A percentile compares a stretch with the other conserved stretches of the same genome.
phyloP scores from a whole-genome alignment of 2,888 invertebrate genomes.

The Lottia scabra region DNA sequence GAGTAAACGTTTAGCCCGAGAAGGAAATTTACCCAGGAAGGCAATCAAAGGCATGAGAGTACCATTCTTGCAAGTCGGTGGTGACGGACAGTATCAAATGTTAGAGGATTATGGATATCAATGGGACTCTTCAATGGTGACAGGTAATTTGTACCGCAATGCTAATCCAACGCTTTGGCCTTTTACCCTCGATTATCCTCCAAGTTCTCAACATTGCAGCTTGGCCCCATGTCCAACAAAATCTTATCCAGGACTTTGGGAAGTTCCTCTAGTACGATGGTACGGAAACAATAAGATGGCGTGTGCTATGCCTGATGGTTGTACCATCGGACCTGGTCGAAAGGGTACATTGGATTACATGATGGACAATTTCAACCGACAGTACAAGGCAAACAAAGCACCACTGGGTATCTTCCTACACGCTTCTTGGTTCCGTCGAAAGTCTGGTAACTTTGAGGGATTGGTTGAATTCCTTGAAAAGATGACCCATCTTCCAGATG shows the following conservation, averaged over 20 bases:
- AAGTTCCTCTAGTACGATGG: conserved; percentile 73
- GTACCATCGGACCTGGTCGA: conserved; percentile 28
- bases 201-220: conserved; percentile 33
- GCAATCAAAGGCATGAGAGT: conserved; percentile 91
- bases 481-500: conserved; percentile 36
- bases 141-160: conserved; percentile 82
- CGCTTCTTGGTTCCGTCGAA: conserved; percentile 78
- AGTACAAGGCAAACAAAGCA: conserved; percentile 77
- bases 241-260: conserved; percentile 74
- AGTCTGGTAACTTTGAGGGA: conserved; percentile 33
- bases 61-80: conserved; percentile 86
- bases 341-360: conserved; percentile 70
- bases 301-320: conserved; percentile 54
- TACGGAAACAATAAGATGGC: conserved; percentile 43
- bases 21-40: conserved; percentile 81
- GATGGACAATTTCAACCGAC: conserved; percentile 80
- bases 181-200: conserved; percentile 83
- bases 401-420: conserved; percentile 86
- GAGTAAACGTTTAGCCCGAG: conserved; percentile 85
- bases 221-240: conserved; percentile 38
- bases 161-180: conserved; percentile 95
- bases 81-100: conserved; percentile 91
- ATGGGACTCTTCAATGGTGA: conserved; percentile 91
- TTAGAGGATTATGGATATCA: conserved; percentile 94
- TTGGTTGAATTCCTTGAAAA: conserved; percentile 36